These are phyloP conservation scores for Morinoia aosen DNA, from an alignment of 2,888 invertebrate species.

Conservation along the genomic window DNA sequence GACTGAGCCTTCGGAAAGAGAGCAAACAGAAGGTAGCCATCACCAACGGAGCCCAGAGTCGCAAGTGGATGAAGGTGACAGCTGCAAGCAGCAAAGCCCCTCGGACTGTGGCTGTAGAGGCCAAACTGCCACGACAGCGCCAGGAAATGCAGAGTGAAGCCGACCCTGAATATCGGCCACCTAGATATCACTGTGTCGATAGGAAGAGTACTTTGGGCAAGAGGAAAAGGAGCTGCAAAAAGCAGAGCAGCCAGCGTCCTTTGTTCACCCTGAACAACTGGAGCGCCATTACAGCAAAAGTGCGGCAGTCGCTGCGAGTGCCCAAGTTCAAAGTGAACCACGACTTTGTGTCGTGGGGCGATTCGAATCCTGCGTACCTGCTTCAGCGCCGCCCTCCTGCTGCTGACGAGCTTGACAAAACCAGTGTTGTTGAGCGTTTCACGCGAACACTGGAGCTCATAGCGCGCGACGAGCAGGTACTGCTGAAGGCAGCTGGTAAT, in stretches of 20 bases:
- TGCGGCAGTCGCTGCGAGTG: conserved; percentile 41
- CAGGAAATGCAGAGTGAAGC: background rate
- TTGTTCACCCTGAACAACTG: conserved; percentile 36
- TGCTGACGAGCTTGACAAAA: background rate
- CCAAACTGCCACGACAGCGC: background rate
- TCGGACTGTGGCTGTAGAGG: background rate
- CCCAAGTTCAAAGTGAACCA: conserved; percentile 28
- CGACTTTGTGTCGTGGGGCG: conserved; percentile 2
- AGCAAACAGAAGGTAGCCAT: background rate
- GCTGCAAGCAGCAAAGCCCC: background rate
- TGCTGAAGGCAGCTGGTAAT: background rate
- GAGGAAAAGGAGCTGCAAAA: background rate
- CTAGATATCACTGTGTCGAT: background rate
- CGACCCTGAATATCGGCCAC: background rate
- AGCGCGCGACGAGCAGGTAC: conserved; percentile 14
- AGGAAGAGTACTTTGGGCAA: background rate
- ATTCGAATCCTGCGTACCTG: background rate
- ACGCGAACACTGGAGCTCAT: background rate
- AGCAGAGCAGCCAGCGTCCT: background rate
- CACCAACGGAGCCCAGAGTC: background rate
- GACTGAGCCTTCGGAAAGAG: background rate
- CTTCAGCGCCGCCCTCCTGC: background rate
- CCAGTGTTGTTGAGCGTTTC: background rate
- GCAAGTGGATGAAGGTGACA: background rate
- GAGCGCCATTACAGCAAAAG: background rate